A percentile compares a stretch with the other conserved stretches of the same genome.
Evolutionary conservation across 2,797 vertebrate species (phyloP).

Genomic region (Molossus molossus): DNA sequence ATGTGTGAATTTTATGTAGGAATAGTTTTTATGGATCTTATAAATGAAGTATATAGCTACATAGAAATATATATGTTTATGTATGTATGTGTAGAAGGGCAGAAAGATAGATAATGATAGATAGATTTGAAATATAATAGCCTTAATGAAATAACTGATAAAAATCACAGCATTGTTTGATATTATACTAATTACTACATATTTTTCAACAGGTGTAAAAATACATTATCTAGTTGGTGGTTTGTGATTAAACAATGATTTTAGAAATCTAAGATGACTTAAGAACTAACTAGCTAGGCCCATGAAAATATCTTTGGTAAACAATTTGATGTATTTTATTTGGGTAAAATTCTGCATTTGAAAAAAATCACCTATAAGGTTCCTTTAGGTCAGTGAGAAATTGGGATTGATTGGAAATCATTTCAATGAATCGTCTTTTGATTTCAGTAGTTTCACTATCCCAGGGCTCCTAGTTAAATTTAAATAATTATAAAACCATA

Average conservation of each 20-base stretch:
- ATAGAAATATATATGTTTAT: background rate
- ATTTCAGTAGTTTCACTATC: background rate
- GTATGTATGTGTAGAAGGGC: background rate
- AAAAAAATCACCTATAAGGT: background rate
- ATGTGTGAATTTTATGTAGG: background rate
- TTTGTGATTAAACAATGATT: slow-evolving; percentile 13
- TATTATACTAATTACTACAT: background rate
- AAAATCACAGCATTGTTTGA: background rate
- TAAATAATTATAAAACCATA: background rate
- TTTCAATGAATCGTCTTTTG: background rate
- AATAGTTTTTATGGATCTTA: background rate
- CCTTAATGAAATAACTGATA: background rate
- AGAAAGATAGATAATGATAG: background rate
- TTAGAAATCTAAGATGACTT: background rate
- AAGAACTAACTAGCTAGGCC: background rate
- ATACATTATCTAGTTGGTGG: background rate
- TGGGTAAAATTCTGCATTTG: background rate
- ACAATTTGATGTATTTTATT: background rate
- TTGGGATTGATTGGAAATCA: slow-evolving; percentile 15
- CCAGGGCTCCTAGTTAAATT: background rate
- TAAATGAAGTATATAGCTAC: background rate
- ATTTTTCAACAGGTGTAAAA: background rate
- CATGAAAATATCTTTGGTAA: background rate
- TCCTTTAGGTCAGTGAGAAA: background rate
- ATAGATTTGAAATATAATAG: background rate